These are phyloP conservation scores for Eugnorisma glareosa DNA, from an alignment of 2,888 invertebrate species.

Conservation along the genomic window DNA sequence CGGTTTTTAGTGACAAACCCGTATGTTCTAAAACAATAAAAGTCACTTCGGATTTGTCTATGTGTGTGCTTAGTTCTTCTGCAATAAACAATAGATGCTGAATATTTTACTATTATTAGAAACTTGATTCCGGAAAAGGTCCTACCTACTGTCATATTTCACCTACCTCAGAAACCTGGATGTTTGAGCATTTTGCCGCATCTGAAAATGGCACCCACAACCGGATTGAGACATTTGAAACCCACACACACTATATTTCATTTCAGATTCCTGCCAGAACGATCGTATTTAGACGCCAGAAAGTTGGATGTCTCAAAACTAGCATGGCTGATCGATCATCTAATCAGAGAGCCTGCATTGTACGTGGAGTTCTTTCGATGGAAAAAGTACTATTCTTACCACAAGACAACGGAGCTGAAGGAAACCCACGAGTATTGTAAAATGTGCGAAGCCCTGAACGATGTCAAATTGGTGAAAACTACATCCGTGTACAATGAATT, in stretches of 20 bases:
- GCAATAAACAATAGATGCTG: neutral
- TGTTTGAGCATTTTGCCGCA: neutral
- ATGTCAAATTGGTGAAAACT: conserved; percentile 72
- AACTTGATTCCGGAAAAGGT: neutral
- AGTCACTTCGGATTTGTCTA: neutral
- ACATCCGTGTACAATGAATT: conserved; percentile 76
- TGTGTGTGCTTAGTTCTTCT: no score
- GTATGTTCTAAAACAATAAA: neutral
- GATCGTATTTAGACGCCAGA: conserved; percentile 81
- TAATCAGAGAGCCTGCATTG: conserved; percentile 76
- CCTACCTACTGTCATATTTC: neutral
- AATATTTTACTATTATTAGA: neutral
- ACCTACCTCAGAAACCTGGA: neutral
- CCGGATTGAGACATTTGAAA: neutral
- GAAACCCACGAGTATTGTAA: conserved; percentile 84
- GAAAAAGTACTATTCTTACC: conserved; percentile 82
- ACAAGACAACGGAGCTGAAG: conserved; percentile 71
- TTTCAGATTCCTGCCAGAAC: conserved; percentile 84
- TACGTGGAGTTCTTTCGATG: conserved; percentile 83
- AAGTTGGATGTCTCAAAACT: conserved; percentile 73
- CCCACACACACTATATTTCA: neutral
- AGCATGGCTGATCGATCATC: conserved; percentile 76
- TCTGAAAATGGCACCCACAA: neutral
- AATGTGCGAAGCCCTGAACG: conserved; percentile 80
- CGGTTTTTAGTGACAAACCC: no score